These are phyloP conservation scores for Trematocara caparti DNA, from an alignment of 2,797 vertebrate genomes.

Conservation along the genomic window DNA sequence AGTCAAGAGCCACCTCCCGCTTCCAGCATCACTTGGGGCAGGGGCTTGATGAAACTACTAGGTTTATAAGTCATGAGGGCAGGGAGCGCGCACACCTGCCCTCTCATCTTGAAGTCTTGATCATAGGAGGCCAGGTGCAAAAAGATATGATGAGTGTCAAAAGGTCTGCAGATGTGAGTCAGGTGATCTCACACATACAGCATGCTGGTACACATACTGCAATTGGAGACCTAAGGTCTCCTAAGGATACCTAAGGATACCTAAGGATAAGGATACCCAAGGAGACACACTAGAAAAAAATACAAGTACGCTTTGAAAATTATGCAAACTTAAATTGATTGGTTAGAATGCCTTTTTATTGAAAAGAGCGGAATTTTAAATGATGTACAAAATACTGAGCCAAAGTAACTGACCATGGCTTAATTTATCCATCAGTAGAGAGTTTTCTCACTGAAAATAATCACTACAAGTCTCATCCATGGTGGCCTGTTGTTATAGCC, in stretches of 20 bases:
- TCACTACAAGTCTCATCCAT: background rate
- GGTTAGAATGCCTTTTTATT: background rate
- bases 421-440: background rate
- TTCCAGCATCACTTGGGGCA: conserved; percentile 31
- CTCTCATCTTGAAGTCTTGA: conserved; percentile 28
- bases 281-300: background rate
- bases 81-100: conserved; percentile 49
- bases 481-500: background rate
- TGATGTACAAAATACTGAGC: accelerated
- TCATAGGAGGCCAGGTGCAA: conserved; percentile 52
- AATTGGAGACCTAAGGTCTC: background rate
- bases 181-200: conserved; percentile 25
- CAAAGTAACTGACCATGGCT: background rate
- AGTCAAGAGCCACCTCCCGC: conserved; percentile 9
- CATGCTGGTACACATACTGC: conserved; percentile 26
- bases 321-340: background rate
- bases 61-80: conserved; percentile 30
- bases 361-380: background rate
- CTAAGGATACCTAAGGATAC: no score
- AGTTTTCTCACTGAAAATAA: background rate
- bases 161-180: conserved; percentile 43
- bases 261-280: no score
- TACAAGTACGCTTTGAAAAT: background rate
- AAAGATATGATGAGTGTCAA: conserved; percentile 27
- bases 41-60: background rate